Conservation (phyloP, 2,113 vertebrate species). For the Bos javanicus region DNA sequence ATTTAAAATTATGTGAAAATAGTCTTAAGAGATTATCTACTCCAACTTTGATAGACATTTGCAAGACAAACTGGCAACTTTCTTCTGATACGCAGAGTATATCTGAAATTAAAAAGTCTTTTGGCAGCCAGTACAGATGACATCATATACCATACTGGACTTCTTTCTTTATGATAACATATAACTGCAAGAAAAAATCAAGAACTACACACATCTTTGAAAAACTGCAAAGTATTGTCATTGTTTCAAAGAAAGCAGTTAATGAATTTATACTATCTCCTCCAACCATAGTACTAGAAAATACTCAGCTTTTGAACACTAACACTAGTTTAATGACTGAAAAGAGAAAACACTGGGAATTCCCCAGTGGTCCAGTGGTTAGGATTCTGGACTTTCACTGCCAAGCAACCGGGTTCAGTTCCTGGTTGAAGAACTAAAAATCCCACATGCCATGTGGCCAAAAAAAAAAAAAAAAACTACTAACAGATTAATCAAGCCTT, state of each 20-base stretch:
- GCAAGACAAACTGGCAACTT: neutral
- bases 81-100: neutral
- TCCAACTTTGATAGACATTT: neutral
- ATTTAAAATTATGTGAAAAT: neutral
- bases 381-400: neutral
- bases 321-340: neutral
- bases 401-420: neutral
- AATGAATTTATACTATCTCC: neutral
- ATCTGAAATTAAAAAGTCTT: neutral
- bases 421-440: neutral
- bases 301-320: neutral
- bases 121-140: neutral
- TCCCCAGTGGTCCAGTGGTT: neutral
- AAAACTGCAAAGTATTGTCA: neutral
- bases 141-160: neutral
- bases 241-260: neutral
- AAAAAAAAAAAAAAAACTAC: neutral
- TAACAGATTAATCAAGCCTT: neutral
- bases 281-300: neutral
- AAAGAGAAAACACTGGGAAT: neutral
- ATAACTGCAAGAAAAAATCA: neutral
- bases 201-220: neutral
- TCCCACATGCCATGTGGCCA: neutral
- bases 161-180: neutral
- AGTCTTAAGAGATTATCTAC: neutral